These are phyloP conservation scores for Paradoxurus hermaphroditus DNA, from an alignment of 2,113 vertebrate genomes.

Conservation along the genomic window DNA sequence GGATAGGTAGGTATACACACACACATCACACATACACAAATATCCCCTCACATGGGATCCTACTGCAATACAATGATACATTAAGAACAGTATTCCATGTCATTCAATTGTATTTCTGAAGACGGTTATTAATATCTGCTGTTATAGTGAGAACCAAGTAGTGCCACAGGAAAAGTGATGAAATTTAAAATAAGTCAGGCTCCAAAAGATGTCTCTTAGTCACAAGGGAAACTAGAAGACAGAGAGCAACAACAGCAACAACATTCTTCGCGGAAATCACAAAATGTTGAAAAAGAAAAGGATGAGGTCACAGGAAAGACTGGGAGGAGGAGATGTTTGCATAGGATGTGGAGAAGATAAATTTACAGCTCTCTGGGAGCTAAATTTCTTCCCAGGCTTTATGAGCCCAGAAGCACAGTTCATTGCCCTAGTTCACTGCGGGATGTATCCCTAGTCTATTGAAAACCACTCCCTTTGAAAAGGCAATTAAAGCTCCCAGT, in stretches of 20 bases:
- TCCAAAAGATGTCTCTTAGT: constrained; percentile 32
- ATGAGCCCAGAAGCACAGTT: background rate
- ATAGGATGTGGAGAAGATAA: background rate
- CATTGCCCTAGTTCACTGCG: background rate
- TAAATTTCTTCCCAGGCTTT: background rate
- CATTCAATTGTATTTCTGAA: constrained; percentile 13
- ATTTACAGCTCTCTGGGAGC: background rate
- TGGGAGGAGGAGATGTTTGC: constrained; percentile 46
- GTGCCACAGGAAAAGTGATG: constrained; percentile 36
- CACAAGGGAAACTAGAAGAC: constrained; percentile 42
- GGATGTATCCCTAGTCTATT: background rate
- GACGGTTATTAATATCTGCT: constrained; percentile 36
- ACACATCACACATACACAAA: background rate
- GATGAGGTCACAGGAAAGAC: constrained; percentile 60
- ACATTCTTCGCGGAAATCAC: constrained; percentile 49
- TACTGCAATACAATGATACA: background rate
- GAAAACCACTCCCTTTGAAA: constrained; percentile 38
- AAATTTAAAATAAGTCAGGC: constrained; percentile 29
- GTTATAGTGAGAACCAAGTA: constrained; percentile 41
- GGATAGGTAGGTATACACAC: background rate
- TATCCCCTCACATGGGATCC: background rate
- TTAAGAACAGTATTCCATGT: background rate
- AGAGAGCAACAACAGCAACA: background rate
- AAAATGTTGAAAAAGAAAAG: constrained; percentile 21
- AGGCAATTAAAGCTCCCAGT: background rate